Evolutionary conservation across 2,888 invertebrate genomes (phyloP).

Genomic region (Hypsopygia costalis): DNA sequence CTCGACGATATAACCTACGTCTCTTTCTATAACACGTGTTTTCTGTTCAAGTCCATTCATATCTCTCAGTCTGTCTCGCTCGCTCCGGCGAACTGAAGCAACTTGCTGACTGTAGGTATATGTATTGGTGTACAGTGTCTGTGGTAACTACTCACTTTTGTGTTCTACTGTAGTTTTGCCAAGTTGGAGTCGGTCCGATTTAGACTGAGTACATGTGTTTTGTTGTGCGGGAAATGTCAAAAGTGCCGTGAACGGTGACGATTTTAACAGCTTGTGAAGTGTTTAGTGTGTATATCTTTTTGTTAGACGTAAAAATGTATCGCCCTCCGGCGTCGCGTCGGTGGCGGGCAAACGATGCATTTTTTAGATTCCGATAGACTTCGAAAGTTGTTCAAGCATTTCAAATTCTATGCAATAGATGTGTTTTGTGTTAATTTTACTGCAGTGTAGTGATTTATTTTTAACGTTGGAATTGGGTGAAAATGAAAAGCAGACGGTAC

Average conservation of each 20-base stretch:
- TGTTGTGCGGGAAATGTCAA: conserved; percentile 43
- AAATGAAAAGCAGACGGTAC: conserved; percentile 34
- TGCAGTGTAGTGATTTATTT: conserved; percentile 26
- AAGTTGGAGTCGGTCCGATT: conserved; percentile 57
- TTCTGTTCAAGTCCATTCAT: conserved; percentile 15
- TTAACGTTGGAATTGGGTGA: conserved; percentile 25
- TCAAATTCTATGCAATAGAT: conserved; percentile 31
- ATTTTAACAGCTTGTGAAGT: conserved; percentile 27
- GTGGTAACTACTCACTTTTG: conserved; percentile 63
- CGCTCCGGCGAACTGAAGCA: conserved; percentile 32
- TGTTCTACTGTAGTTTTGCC: conserved; percentile 48
- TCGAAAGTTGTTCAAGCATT: conserved; percentile 48
- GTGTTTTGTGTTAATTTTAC: conserved; percentile 35
- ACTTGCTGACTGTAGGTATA: conserved; percentile 26
- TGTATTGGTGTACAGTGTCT: conserved; percentile 41
- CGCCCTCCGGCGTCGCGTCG: conserved; percentile 23
- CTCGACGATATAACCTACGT: conserved; percentile 33
- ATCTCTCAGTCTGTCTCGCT: conserved; percentile 31
- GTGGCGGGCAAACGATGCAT: conserved; percentile 52
- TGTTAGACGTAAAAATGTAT: conserved; percentile 39
- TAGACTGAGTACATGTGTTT: conserved; percentile 45
- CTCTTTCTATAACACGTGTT: conserved; percentile 33
- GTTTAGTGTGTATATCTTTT: conserved; percentile 19
- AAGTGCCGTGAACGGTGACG: conserved; percentile 36
- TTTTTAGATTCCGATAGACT: conserved; percentile 53